Base-by-base conservation (phyloP, 2,113 vertebrate species). In the Ailuropoda melanoleuca region DNA sequence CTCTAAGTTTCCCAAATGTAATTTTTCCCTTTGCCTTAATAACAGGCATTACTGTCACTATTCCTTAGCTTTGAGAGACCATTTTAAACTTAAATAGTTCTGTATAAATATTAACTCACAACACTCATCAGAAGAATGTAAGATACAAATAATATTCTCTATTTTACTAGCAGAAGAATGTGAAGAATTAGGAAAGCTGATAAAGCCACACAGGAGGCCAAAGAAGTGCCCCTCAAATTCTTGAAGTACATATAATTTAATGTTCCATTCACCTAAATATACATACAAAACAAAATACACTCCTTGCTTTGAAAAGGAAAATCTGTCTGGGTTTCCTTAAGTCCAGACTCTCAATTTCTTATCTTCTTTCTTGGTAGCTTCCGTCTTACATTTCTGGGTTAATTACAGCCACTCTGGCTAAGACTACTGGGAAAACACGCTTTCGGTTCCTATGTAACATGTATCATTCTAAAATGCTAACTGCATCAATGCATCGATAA, bases 51-150 rank as follows among this genome's bases (percentile, higher is more conserved):
- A 77, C 29, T 48, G 21, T 90, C 46, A 37, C 53, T 39, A 13
- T 48, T 93, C 88, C 70, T 96, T 97, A 84, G 81, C 74, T 90
- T 88, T 87, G 39, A 89, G n/a, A 92, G 24, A 70, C 48, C 34
- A 90, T 93, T 97, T 96, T n/a, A 84, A 89, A 53, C 12, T 82
- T 53, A 96, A 96, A 82, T 60, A 82, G 50, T 62, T 95, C 92
- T 92, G 93, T 64, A 75, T 78, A 92, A 93, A 81, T 96, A 96
- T 89, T 88, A 95, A 96, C 53, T 93, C 58, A 96, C 26, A 95
- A 66, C 11, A 88, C 34, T 83, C 34, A 82, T 29, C 64, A 87
- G 50, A 88, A 96, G 70, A 96, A 81, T 60, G 29, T 84, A 85
- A 86, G 56, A 86, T 62, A 83, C 58, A 74, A 95, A 74, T 68